Percentiles rank a stretch among this genome's conserved stretches.
Evolutionary conservation across 2,113 vertebrate genomes (phyloP).

Genomic region (Tyrannus savana): DNA sequence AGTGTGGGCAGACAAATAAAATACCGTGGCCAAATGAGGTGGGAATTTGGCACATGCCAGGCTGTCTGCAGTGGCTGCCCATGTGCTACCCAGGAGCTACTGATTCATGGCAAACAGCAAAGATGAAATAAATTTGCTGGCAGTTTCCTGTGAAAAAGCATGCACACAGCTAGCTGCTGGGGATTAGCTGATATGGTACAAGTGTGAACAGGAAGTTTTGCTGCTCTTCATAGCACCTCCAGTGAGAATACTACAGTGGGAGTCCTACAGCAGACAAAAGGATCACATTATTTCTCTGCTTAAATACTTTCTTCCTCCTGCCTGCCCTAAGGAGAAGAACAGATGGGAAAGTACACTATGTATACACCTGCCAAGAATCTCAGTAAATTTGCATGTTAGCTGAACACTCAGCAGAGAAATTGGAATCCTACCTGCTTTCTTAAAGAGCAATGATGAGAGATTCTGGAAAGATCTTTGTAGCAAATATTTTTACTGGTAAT

Average conservation of each 20-base stretch:
- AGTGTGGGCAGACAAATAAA: background rate
- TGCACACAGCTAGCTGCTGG: background rate
- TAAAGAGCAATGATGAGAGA: background rate
- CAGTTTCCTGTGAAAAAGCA: background rate
- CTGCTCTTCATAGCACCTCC: background rate
- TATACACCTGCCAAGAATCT: conserved; percentile 4
- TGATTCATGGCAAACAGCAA: background rate
- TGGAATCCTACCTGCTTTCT: background rate
- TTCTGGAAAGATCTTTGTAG: background rate
- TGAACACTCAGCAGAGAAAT: background rate
- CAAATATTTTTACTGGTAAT: background rate
- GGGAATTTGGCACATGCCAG: background rate
- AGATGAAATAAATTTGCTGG: background rate
- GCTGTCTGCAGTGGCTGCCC: background rate
- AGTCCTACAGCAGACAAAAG: background rate
- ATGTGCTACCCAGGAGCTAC: background rate
- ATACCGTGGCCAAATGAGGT: background rate
- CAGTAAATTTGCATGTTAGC: background rate
- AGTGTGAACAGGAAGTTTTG: background rate
- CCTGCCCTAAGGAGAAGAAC: background rate
- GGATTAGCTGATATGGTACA: background rate
- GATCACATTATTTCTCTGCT: background rate
- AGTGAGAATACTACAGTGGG: background rate
- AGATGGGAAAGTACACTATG: background rate
- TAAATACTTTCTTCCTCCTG: background rate